These are phyloP conservation scores for Nesidiocoris tenuis DNA, from an alignment of 2,888 invertebrate species.

Conservation along the genomic window DNA sequence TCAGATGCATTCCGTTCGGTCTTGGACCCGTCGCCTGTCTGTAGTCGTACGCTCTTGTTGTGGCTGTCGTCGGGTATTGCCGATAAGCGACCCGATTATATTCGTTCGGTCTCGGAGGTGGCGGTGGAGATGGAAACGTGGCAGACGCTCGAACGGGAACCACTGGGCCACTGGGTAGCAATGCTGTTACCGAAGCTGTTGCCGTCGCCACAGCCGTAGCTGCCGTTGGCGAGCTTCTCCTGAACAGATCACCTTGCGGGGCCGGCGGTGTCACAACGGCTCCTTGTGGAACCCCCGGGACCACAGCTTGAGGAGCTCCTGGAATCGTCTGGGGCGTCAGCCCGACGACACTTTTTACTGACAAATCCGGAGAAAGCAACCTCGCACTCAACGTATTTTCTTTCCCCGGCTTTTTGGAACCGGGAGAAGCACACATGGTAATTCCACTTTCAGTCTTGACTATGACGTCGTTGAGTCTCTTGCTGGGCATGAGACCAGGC, in stretches of 20 bases:
- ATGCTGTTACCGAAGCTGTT: constrained; percentile 49
- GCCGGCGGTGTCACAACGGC: not conserved
- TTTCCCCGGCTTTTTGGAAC: constrained; percentile 47
- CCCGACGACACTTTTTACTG: constrained; percentile 61
- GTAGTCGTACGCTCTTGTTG: constrained; percentile 41
- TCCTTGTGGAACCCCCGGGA: not conserved
- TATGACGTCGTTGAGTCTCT: constrained; percentile 48
- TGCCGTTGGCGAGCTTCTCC: constrained; percentile 66
- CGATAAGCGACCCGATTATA: constrained; percentile 44
- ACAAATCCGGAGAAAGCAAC: constrained; percentile 48
- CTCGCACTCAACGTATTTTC: constrained; percentile 44
- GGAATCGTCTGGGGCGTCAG: constrained; percentile 64
- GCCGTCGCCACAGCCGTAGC: constrained; percentile 59
- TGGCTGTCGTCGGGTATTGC: constrained; percentile 30
- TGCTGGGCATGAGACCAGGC: constrained; percentile 52
- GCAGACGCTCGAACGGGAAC: constrained; percentile 47
- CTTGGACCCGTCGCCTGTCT: constrained; percentile 42
- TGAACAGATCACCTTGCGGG: constrained; percentile 13
- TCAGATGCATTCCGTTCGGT: constrained; percentile 44
- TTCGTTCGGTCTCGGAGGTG: constrained; percentile 47
- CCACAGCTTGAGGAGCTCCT: constrained; percentile 53
- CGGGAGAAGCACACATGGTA: constrained; percentile 48
- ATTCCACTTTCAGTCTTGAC: constrained; percentile 49
- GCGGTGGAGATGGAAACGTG: constrained; percentile 49
- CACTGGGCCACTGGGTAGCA: constrained; percentile 47